Percentiles rank a stretch among this genome's conserved stretches.
These are phyloP conservation scores for Acipenser oxyrinchus DNA, from an alignment of 2,797 vertebrate species.

Conservation along the genomic window DNA sequence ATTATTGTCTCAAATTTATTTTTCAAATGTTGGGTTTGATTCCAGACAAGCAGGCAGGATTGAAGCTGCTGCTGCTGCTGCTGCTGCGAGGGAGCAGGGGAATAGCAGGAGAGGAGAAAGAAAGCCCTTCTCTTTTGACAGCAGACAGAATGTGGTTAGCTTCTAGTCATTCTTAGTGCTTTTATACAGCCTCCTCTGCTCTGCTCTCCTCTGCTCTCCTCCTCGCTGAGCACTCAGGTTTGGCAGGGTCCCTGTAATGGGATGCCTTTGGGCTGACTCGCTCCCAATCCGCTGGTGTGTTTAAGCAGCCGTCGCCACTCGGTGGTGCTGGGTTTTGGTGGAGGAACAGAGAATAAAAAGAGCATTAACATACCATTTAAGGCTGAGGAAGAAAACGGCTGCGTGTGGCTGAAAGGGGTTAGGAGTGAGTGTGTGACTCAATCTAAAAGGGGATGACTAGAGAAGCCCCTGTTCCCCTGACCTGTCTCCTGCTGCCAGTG, in stretches of 20 bases:
- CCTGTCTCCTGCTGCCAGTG: too few relatives aligned
- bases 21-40: conserved; percentile 39
- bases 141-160: conserved; percentile 67
- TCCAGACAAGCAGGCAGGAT: conserved; percentile 39
- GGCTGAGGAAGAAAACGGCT: conserved; percentile 20
- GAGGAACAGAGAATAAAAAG: conserved; percentile 39
- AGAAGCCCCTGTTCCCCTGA: too few relatives aligned
- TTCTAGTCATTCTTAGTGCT: conserved; percentile 65
- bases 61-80: too few relatives aligned
- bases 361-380: conserved; percentile 28
- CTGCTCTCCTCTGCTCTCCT: conserved; percentile 11
- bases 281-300: conserved; percentile 15
- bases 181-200: conserved; percentile 49
- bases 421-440: too few relatives aligned
- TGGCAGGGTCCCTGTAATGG: conserved; percentile 45
- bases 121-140: conserved; percentile 65
- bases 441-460: too few relatives aligned
- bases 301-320: conserved; percentile 42
- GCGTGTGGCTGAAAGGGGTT: too few relatives aligned
- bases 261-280: conserved; percentile 62
- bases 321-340: conserved; percentile 47
- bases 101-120: conserved; percentile 41
- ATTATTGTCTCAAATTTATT: conserved; percentile 46
- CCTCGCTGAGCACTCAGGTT: conserved; percentile 59
- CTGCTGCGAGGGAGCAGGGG: conserved; percentile 37